Base-by-base conservation (phyloP, 2,888 invertebrate genomes). In the Coelinius sp. region DNA sequence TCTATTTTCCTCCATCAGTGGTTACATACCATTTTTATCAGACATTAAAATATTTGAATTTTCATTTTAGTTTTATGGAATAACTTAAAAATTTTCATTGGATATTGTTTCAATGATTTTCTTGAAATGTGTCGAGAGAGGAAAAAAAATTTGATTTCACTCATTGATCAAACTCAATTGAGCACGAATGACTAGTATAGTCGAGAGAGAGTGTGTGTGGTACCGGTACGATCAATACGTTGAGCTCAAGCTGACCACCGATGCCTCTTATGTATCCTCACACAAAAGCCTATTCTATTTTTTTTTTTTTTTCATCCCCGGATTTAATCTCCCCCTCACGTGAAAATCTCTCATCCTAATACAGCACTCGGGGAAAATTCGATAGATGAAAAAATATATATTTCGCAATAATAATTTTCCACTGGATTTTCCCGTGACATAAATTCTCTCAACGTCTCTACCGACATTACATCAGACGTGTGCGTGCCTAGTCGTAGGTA, bases 191-290 rank as follows among this genome's bases (percentile, higher is more conserved):
- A n/a, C 41, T 41, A 1, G n/a, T n/a, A 5, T 41, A 12, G n/a
- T 41, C 41, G n/a, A n/a, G n/a, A n/a, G 41, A n/a, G n/a, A n/a
- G n/a, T n/a, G n/a, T n/a, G n/a, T n/a, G n/a, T n/a, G n/a, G n/a
- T 2, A 12, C 41, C 41, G n/a, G 8, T 10, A n/a, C 64, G 64
- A 64, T 44, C 64, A 46, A 64, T 53, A 22, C 41, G 20, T 17
- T 10, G n/a, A 12, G 56, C 41, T 49, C 52, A 68, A 69, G 41
- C 67, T 68, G 70, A 73, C 75, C 75, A 75, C 78, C 79, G 78
- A 78, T 49, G 49, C 46, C 65, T 12, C 41, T 25, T 24, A 38
- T 17, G 22, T 49, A 20, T 8, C 20, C 31, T 17, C 59, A 49
- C 56, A 14, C 31, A 56, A 14, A 27, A n/a, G 14, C 12, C 27